phyloP scores from a whole-genome alignment of 2,888 invertebrate species.

The Eudemis profundana region DNA sequence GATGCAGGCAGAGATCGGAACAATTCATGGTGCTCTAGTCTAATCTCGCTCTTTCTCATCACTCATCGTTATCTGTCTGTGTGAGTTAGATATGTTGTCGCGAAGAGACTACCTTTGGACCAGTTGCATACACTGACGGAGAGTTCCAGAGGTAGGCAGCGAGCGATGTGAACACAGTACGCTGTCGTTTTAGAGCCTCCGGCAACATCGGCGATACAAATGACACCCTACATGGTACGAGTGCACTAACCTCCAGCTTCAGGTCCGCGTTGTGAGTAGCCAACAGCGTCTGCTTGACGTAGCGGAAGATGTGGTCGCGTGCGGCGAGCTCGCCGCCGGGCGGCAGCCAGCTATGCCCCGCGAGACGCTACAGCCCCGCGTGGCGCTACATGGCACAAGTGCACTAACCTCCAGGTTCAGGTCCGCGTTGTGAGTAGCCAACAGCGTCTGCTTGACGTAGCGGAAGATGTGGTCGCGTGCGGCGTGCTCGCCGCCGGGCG shows the following conservation, averaged over 20 bases:
- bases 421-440: slow-evolving; percentile 59
- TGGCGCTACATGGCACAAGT: slow-evolving; percentile 89
- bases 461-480: slow-evolving; percentile 90
- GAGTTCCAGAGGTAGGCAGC: too few species aligned
- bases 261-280: slow-evolving; percentile 51
- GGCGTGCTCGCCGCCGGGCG: slow-evolving; percentile 87
- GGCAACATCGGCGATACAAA: too few species aligned
- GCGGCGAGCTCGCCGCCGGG: slow-evolving; percentile 89
- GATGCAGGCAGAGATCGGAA: too few species aligned
- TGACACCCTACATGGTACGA: not conserved
- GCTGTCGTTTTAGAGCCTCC: too few species aligned
- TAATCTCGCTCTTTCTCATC: too few species aligned
- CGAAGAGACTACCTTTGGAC: too few species aligned
- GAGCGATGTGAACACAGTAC: too few species aligned
- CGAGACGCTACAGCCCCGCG: too few species aligned
- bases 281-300: slow-evolving; percentile 82
- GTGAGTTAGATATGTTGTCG: too few species aligned
- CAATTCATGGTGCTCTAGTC: too few species aligned
- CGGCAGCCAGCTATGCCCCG: slow-evolving; percentile 92
- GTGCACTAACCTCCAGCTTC: not conserved
- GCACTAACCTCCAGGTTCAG: not conserved
- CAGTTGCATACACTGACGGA: too few species aligned
- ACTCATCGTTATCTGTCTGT: too few species aligned
- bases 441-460: slow-evolving; percentile 83
- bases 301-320: slow-evolving; percentile 89